These are phyloP conservation scores for Odontamblyopus lacepedii DNA, from an alignment of 2,797 vertebrate genomes.

Conservation along the genomic window DNA sequence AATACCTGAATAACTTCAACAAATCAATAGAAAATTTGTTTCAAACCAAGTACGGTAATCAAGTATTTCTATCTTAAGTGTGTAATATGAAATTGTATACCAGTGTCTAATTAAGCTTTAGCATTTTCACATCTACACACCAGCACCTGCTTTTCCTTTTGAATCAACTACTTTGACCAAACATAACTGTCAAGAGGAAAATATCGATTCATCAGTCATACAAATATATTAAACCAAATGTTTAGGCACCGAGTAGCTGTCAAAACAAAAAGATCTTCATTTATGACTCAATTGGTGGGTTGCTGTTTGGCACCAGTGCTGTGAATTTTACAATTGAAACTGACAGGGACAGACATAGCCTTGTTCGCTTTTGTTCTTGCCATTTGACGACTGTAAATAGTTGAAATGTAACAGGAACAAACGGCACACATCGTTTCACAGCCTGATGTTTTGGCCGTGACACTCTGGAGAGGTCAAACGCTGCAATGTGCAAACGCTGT, in stretches of 20 bases:
- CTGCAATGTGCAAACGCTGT: conserved; percentile 31
- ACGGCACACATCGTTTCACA: conserved; percentile 52
- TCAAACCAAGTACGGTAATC: no score
- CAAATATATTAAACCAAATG: conserved; percentile 5
- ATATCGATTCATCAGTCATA: conserved; percentile 10
- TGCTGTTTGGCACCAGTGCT: conserved; percentile 19
- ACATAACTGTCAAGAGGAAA: conserved; percentile 1
- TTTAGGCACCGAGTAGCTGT: conserved; percentile 11
- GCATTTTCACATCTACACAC: neutral
- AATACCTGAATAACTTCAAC: no score
- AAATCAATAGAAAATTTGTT: no score
- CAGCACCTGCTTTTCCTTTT: neutral
- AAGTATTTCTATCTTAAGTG: neutral
- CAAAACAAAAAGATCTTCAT: conserved; percentile 28
- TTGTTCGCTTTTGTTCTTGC: conserved; percentile 46
- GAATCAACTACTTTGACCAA: neutral
- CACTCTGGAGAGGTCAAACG: conserved; percentile 51
- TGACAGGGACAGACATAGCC: conserved; percentile 39
- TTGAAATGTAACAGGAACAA: conserved; percentile 44
- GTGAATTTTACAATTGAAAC: conserved; percentile 36
- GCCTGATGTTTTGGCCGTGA: conserved; percentile 59
- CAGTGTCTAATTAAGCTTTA: neutral
- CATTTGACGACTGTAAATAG: conserved; percentile 41
- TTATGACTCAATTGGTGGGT: conserved; percentile 9
- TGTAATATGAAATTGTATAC: neutral